A percentile compares a stretch with the other conserved stretches of the same genome.
phyloP scores from a whole-genome alignment of 2,797 vertebrate species.

The Gallinago solitaria region DNA sequence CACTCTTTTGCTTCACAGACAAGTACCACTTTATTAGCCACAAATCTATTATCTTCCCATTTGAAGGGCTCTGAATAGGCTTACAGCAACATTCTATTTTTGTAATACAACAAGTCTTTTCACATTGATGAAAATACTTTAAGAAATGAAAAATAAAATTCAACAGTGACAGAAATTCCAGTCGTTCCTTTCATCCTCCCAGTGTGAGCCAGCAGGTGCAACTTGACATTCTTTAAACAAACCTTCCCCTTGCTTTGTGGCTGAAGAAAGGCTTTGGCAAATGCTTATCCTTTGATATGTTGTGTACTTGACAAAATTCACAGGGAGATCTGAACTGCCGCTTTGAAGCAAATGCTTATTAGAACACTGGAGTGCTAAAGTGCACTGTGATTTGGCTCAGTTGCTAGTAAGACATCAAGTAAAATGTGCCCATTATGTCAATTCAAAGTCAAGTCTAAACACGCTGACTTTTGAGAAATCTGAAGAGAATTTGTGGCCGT shows the following conservation, averaged over 20 bases:
- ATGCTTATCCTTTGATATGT: slow-evolving; percentile 78
- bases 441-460: slow-evolving; percentile 68
- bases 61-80: slow-evolving; percentile 61
- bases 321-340: slow-evolving; percentile 68
- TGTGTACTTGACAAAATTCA: slow-evolving; percentile 79
- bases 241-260: slow-evolving; percentile 67
- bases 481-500: slow-evolving; percentile 46
- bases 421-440: slow-evolving; percentile 65
- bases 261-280: slow-evolving; percentile 76
- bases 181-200: slow-evolving; percentile 73
- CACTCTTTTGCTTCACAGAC: slow-evolving; percentile 60
- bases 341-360: slow-evolving; percentile 79
- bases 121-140: slow-evolving; percentile 70
- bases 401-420: slow-evolving; percentile 47
- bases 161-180: slow-evolving; percentile 68
- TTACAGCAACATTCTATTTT: slow-evolving; percentile 58
- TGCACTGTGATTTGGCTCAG: slow-evolving; percentile 69
- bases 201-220: slow-evolving; percentile 58
- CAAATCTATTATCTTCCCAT: slow-evolving; percentile 55
- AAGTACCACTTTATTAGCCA: slow-evolving; percentile 72
- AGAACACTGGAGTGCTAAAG: slow-evolving; percentile 72
- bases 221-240: slow-evolving; percentile 78
- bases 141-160: slow-evolving; percentile 69
- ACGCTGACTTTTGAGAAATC: slow-evolving; percentile 34
- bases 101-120: slow-evolving; percentile 61